phyloP scores from a whole-genome alignment of 2,113 vertebrate species.

The Macquaria ambigua region DNA sequence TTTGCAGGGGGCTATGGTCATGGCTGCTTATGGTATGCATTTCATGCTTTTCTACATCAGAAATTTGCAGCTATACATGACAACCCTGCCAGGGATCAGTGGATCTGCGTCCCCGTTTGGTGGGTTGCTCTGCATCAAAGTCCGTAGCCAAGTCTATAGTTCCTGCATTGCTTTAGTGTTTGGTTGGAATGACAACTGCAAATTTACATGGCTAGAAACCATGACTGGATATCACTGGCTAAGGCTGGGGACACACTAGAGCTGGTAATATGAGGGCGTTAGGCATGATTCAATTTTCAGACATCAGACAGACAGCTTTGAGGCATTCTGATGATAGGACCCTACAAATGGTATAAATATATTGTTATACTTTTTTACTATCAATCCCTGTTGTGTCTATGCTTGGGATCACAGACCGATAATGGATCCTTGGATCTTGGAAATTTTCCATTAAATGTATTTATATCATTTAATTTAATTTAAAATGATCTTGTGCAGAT shows the following conservation, averaged over 20 bases:
- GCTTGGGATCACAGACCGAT: background rate
- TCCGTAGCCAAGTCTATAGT: no score
- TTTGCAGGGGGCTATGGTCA: background rate
- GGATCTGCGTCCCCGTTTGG: background rate
- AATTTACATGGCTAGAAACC: background rate
- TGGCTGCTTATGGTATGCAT: background rate
- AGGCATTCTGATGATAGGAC: background rate
- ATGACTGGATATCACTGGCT: slow-evolving; percentile 53
- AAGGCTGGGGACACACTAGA: slow-evolving; percentile 58
- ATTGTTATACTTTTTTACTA: no score
- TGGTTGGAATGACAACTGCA: slow-evolving; percentile 35
- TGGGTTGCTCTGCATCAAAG: background rate
- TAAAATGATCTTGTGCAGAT: background rate
- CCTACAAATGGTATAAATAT: no score
- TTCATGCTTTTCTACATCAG: slow-evolving; percentile 7
- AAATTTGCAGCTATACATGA: background rate
- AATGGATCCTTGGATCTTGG: background rate
- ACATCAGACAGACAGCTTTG: background rate
- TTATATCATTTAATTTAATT: background rate
- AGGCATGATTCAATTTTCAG: background rate
- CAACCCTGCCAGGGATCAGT: background rate
- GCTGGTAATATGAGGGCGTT: background rate
- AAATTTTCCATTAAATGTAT: background rate
- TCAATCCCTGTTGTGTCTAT: background rate
- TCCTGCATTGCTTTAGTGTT: background rate